phyloP scores from a whole-genome alignment of 1,140 invertebrate species.

The Hormaphis cornu region DNA sequence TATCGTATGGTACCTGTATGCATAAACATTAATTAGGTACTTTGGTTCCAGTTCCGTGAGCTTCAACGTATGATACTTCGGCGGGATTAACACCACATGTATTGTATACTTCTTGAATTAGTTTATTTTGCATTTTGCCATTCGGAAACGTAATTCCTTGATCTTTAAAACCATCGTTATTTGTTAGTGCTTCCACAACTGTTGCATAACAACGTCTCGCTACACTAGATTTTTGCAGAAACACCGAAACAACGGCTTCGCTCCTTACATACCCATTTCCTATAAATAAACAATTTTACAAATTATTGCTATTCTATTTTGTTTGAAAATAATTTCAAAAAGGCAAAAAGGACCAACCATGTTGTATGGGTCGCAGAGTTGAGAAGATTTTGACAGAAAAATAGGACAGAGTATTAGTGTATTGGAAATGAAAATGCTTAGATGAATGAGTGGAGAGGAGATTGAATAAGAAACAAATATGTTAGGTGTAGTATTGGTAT shows the following conservation, averaged over 20 bases:
- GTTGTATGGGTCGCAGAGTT: too few species aligned
- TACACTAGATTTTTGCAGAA: conserved; percentile 63
- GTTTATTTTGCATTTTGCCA: conserved; percentile 70
- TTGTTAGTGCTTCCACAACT: conserved; percentile 75
- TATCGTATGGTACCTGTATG: too few species aligned
- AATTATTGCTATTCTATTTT: too few species aligned
- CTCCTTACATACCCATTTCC: conserved; percentile 84
- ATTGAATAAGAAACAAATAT: too few species aligned
- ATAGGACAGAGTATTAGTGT: too few species aligned
- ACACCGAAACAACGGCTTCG: conserved; percentile 73
- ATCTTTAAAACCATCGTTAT: conserved; percentile 81
- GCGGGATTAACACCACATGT: conserved; percentile 74
- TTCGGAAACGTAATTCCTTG: conserved; percentile 86
- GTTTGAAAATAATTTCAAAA: too few species aligned
- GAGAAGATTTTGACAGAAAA: too few species aligned
- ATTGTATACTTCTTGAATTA: conserved; percentile 74
- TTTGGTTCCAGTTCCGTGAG: conserved; percentile 97
- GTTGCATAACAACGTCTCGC: conserved; percentile 78
- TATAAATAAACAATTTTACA: too few species aligned
- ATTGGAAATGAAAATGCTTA: too few species aligned
- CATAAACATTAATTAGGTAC: conserved; percentile 39
- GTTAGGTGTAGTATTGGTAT: too few species aligned
- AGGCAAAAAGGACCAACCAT: too few species aligned
- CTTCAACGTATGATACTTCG: conserved; percentile 81
- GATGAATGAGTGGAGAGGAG: too few species aligned